Base-by-base conservation (phyloP, 2,888 invertebrate genomes). In the Drepana falcataria region DNA sequence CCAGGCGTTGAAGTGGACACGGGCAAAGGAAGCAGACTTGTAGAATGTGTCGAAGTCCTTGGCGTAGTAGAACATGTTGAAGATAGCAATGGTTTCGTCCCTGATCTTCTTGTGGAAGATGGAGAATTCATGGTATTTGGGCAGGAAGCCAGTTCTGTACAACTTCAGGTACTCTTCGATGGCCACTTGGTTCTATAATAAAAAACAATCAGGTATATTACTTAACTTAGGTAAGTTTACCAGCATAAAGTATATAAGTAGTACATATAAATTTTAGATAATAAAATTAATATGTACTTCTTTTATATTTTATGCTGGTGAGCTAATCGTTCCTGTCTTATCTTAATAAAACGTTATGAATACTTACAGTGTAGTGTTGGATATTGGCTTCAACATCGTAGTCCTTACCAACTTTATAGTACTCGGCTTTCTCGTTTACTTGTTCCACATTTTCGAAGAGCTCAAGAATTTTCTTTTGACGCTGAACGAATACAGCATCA, bases 1-100 rank as follows among this genome's bases (percentile, higher is more conserved):
- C 52, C 92, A 91, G 61, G 93, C 93, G 78, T 95, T 95, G 35
- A 94, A 73, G 67, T 92, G 77, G 55, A 93, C 85, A 51, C 93
- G 92, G 7, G 91, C 92, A 82, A 85, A 93, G 5, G 91, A 84
- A 5, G 93, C 93, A 35, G 91, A 92, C 56, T 91, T 91, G 77
- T 92, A 92, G 83, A 94, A 93, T 53, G 91, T 92, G 0, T 91
- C 88, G 68, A 92, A 94, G 79, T 93, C 92, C 71, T 92, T 93
- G 52, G 94, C 93, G 58, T 91, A 91, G 79, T 85, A 92, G 70
- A 94, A 87, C 34, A 93, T 73, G 51, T 93, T 81, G 85, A 92
- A 93, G 0, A 94, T 81, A 53, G 86, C 79, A 9, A 88, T 81
- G 3, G 92, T 90, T 66, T 93, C 92, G 48, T 91, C 82, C 56